These are phyloP conservation scores for Coregonus sp. DNA, from an alignment of 2,797 vertebrate species.

Conservation along the genomic window DNA sequence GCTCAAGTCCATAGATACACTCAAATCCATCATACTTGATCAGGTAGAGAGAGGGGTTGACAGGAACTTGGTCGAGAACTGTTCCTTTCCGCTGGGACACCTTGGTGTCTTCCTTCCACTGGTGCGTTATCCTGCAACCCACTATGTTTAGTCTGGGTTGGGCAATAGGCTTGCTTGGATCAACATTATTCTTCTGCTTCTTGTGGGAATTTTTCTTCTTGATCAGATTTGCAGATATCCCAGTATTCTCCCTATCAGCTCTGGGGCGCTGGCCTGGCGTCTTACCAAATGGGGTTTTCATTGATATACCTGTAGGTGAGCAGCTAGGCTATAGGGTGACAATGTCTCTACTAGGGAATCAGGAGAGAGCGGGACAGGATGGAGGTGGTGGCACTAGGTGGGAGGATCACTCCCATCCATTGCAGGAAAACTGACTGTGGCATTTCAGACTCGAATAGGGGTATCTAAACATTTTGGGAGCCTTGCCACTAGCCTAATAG, in stretches of 20 bases:
- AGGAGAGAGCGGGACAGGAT: conserved; percentile 28
- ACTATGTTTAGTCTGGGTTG: conserved; percentile 88
- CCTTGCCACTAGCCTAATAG: too few species aligned
- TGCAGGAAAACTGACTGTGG: neutral
- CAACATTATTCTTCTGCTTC: conserved; percentile 87
- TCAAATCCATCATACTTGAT: conserved; percentile 97
- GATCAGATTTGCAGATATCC: conserved; percentile 90
- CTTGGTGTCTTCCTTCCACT: conserved; percentile 91
- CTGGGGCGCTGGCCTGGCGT: conserved; percentile 85
- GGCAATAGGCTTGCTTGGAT: conserved; percentile 83
- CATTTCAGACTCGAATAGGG: conserved; percentile 9
- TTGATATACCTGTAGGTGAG: conserved; percentile 89
- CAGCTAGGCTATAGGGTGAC: conserved; percentile 85
- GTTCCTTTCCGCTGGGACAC: conserved; percentile 93
- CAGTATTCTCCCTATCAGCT: conserved; percentile 88
- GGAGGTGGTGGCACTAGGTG: conserved; percentile 14
- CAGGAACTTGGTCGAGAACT: conserved; percentile 91
- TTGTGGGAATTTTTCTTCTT: conserved; percentile 95
- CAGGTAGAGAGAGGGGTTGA: conserved; percentile 92
- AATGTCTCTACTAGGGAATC: conserved; percentile 63
- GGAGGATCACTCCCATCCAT: conserved; percentile 1
- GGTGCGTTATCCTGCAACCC: conserved; percentile 93
- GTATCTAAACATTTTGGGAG: too few species aligned
- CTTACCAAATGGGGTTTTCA: conserved; percentile 96
- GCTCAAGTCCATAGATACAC: conserved; percentile 95